These are phyloP conservation scores for Elachura formosa DNA, from an alignment of 2,113 vertebrate genomes.

Conservation along the genomic window DNA sequence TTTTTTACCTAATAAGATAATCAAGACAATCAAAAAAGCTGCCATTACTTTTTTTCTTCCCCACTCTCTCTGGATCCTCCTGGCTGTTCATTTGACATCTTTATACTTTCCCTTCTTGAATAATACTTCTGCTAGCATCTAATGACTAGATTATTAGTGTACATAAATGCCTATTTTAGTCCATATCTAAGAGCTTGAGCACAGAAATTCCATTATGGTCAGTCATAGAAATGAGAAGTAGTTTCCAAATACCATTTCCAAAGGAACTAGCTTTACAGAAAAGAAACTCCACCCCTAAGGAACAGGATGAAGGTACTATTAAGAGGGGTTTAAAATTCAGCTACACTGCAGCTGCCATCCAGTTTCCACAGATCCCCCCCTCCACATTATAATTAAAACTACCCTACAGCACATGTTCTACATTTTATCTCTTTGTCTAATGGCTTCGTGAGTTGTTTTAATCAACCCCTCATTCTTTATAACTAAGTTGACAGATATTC, in stretches of 20 bases:
- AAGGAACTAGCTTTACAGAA: not conserved
- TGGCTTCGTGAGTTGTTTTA: slow-evolving; percentile 21
- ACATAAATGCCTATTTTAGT: slow-evolving; percentile 20
- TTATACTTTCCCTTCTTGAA: not conserved
- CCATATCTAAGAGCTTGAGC: not conserved
- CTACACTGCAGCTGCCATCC: not conserved
- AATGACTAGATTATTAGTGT: not conserved
- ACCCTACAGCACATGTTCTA: slow-evolving; percentile 35
- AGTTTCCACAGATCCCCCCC: not conserved
- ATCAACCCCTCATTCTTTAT: slow-evolving; percentile 38
- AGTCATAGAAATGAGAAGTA: not conserved
- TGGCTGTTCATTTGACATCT: not conserved
- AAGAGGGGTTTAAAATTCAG: slow-evolving; percentile 3
- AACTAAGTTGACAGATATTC: slow-evolving; percentile 39
- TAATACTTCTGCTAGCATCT: not conserved
- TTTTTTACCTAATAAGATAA: not conserved
- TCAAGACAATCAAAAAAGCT: not conserved
- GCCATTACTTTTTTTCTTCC: not conserved
- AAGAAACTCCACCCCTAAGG: not conserved
- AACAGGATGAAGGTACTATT: not conserved
- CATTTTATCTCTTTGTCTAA: slow-evolving; percentile 56
- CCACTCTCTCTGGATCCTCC: not conserved
- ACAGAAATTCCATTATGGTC: not conserved
- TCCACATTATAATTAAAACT: not conserved
- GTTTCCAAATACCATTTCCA: slow-evolving; percentile 30